A percentile compares a stretch with the other conserved stretches of the same genome.
phyloP scores from a whole-genome alignment of 2,113 vertebrate genomes.

The Pygoscelis adeliae region DNA sequence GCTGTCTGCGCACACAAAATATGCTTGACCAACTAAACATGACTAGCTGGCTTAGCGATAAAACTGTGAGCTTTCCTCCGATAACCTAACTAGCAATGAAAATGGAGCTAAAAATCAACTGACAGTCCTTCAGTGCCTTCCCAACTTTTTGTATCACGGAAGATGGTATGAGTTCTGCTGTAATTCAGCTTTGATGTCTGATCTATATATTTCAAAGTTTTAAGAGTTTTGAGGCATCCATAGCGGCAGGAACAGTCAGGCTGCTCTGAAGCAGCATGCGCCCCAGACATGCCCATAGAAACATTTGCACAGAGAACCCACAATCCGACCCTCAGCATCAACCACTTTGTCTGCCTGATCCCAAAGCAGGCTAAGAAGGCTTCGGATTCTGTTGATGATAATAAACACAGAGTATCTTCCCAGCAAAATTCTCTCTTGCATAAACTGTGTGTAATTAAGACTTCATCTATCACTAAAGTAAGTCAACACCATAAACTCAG shows the following conservation, averaged over 20 bases:
- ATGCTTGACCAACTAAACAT: neutral
- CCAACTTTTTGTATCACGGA: neutral
- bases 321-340: neutral
- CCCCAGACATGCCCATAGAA: neutral
- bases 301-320: neutral
- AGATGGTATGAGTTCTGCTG: accelerated
- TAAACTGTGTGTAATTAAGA: neutral
- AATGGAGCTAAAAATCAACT: neutral
- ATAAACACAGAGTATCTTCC: neutral
- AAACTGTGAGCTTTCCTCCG: neutral
- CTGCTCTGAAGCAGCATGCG: neutral
- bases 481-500: neutral
- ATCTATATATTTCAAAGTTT: neutral
- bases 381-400: neutral
- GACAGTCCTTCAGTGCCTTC: neutral
- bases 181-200: neutral
- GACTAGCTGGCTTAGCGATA: neutral
- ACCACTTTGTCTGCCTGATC: neutral
- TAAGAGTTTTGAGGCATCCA: neutral
- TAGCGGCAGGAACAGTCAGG: neutral
- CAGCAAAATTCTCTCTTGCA: neutral
- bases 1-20: neutral
- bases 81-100: neutral
- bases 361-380: neutral
- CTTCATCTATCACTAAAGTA: neutral